These are phyloP conservation scores for Drosophila murphyi DNA, from an alignment of 1,140 invertebrate genomes.

Conservation along the genomic window DNA sequence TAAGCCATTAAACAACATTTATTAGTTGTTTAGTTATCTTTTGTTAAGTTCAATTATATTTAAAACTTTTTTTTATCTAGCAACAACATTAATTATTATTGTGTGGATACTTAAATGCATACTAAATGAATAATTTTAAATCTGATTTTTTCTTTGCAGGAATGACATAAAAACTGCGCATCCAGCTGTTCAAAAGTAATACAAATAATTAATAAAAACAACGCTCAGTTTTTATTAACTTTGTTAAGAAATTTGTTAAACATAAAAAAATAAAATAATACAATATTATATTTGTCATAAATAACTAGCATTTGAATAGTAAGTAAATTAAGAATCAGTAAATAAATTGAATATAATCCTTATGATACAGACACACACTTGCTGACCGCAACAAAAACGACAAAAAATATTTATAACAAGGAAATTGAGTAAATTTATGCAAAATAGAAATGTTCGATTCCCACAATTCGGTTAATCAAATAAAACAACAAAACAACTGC, in stretches of 20 bases:
- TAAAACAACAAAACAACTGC: slow-evolving; percentile 44
- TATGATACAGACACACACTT: slow-evolving; percentile 20
- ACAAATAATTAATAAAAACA: slow-evolving; percentile 35
- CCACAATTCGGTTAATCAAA: slow-evolving; percentile 60
- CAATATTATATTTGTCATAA: slow-evolving; percentile 55
- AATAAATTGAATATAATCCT: slow-evolving; percentile 61
- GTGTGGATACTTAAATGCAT: no score
- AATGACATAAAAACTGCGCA: slow-evolving; percentile 34
- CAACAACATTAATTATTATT: no score
- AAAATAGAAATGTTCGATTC: slow-evolving; percentile 77
- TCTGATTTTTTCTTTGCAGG: slow-evolving; percentile 50
- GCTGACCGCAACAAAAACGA: slow-evolving; percentile 30
- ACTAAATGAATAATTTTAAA: background rate
- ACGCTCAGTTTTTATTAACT: slow-evolving; percentile 45
- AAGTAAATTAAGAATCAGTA: slow-evolving; percentile 60
- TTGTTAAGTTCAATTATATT: background rate
- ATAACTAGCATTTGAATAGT: slow-evolving; percentile 58
- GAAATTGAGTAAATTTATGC: slow-evolving; percentile 69
- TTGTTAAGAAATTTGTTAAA: slow-evolving; percentile 62
- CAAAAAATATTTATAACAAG: slow-evolving; percentile 45
- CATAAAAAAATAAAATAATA: slow-evolving; percentile 32
- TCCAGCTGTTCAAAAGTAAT: slow-evolving; percentile 38
- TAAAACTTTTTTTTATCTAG: background rate
- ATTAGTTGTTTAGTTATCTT: background rate
- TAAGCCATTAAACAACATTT: background rate